Base-by-base conservation (phyloP, 1,140 invertebrate species). In the Heliothis virescens region DNA sequence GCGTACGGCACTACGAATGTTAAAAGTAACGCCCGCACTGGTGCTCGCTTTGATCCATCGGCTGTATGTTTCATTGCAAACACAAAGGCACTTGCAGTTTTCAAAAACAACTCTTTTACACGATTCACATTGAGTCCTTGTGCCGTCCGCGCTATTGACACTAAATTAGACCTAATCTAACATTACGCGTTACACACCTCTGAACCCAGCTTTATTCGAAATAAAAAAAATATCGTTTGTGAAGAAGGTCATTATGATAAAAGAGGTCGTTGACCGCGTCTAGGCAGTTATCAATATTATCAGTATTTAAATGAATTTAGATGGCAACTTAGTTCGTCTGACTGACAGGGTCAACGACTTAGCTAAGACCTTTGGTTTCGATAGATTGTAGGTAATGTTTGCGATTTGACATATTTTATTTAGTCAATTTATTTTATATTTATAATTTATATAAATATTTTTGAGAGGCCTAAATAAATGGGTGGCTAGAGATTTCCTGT, bases 271-370 rank as follows among this genome's bases (percentile, higher is more conserved):
- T 69, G 75, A 78, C 75, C 75, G 60, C 48, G 63, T 78, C 75
- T 78, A 78, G 75, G 74, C 63, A 21, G 50, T 78, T 78, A 78
- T 78, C 75, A 78, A 69, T 69, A 57, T 78, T 78, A 78, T 78
- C 75, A 55, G 63, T 69, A 67, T 69, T 69, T 78, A 78, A 78
- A 78, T 78, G 62, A 78, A 55, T 67, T 78, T 78, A 78, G 63
- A 78, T 57, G 75, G 75, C 48, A 78, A 78, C 18, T 53, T 52
- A 63, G 57, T 65, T 13, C 13, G 52, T 53, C 34, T 78, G 75
- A 34, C 53, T 16, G 41, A 11, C 52, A 50, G 15, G 75, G 62
- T 55, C 75, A 69, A 21, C 26, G 63, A 78, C 75, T 18, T 59
- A 26, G 11, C 65, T 52, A 52, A 69, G 48, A 21, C n/a, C 13